phyloP scores from a whole-genome alignment of 2,113 vertebrate genomes.

The Crotophaga sulcirostris region DNA sequence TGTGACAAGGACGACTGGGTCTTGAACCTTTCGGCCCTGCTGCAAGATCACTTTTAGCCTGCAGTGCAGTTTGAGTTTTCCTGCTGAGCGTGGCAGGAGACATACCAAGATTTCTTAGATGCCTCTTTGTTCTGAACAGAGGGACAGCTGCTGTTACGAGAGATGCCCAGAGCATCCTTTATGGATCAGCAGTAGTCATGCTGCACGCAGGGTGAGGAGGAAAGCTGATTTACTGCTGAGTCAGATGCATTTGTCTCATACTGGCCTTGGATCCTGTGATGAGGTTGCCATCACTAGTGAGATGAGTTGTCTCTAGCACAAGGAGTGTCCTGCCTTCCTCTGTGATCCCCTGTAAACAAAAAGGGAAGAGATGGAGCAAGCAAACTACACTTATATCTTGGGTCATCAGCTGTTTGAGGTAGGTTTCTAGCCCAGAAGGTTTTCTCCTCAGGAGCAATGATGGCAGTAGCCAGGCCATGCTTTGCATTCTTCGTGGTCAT shows the following conservation, averaged over 20 bases:
- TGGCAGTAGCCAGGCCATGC: not conserved
- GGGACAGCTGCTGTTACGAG: constrained; percentile 59
- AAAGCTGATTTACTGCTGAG: constrained; percentile 44
- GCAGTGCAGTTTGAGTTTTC: constrained; percentile 38
- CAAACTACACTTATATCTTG: not conserved
- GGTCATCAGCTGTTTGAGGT: not conserved
- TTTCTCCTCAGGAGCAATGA: not conserved
- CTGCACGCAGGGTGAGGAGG: not conserved
- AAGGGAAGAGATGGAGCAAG: not conserved
- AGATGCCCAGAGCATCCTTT: constrained; percentile 51
- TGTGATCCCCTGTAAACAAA: not conserved
- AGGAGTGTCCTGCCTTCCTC: not conserved
- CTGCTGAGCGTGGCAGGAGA: constrained; percentile 41
- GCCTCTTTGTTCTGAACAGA: constrained; percentile 3
- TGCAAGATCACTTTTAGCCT: constrained; percentile 48
- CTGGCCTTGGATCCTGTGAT: not conserved
- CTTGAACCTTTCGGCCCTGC: constrained; percentile 34
- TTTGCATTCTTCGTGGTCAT: constrained; percentile 27
- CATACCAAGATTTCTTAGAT: constrained; percentile 56
- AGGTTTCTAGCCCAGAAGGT: not conserved
- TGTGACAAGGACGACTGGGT: constrained; percentile 47
- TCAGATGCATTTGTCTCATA: constrained; percentile 12
- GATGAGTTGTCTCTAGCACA: not conserved
- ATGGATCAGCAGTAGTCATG: not conserved
- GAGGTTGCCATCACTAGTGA: not conserved